Conservation (phyloP, 2,888 invertebrate species). For the Troides helena region DNA sequence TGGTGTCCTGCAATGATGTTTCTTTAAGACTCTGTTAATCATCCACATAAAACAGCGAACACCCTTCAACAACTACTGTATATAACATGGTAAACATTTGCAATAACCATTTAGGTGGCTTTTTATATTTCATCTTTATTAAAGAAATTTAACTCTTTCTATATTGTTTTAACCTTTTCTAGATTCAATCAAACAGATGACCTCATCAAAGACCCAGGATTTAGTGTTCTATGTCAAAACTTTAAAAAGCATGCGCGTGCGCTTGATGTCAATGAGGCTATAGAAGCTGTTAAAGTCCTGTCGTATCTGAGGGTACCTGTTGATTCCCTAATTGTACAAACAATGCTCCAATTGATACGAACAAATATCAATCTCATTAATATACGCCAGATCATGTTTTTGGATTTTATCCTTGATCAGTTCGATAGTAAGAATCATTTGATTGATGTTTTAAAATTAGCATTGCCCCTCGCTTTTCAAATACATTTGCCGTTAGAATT, state of each 20-base stretch:
- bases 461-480: constrained; percentile 84
- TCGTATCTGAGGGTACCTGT: constrained; percentile 79
- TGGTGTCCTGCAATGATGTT: no score
- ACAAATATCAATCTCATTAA: constrained; percentile 81
- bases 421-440: constrained; percentile 77
- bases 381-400: constrained; percentile 81
- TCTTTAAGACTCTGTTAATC: no score
- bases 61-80: no score
- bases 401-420: constrained; percentile 80
- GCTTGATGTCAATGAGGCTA: constrained; percentile 75
- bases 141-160: no score
- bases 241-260: constrained; percentile 77
- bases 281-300: constrained; percentile 81
- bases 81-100: no score
- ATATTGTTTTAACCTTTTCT: constrained; percentile 27
- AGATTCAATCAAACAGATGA: constrained; percentile 56
- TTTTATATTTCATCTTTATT: no score
- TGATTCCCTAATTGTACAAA: constrained; percentile 80
- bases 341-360: constrained; percentile 82
- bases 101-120: no score
- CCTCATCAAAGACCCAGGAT: constrained; percentile 77
- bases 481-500: constrained; percentile 80
- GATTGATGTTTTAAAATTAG: constrained; percentile 82
- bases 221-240: constrained; percentile 79
- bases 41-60: no score